Conservation (phyloP, 2,113 vertebrate species). For the Prunella fulvescens region DNA sequence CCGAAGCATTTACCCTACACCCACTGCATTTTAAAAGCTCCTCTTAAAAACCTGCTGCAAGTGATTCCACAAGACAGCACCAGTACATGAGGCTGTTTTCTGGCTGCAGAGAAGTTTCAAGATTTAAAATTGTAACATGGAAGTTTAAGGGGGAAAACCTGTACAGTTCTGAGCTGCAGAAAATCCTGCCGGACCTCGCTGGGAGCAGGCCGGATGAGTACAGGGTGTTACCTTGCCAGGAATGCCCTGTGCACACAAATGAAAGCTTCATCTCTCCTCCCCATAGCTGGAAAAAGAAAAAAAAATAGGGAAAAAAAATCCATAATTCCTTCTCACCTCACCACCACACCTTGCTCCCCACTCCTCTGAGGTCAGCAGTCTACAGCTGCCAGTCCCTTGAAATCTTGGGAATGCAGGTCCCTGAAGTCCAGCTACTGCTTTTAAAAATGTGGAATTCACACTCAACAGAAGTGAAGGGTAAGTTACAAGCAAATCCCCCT, state of each 20-base stretch:
- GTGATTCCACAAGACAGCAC: neutral
- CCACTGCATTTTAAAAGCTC: neutral
- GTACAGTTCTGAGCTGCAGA: neutral
- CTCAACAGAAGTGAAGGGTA: fast-evolving
- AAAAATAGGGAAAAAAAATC: neutral
- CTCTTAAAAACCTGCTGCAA: neutral
- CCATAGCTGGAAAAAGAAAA: fast-evolving
- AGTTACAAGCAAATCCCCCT: neutral
- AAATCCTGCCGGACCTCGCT: neutral
- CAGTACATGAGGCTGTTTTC: neutral
- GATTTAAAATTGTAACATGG: neutral
- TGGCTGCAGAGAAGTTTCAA: neutral
- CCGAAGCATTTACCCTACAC: neutral
- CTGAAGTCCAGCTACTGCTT: neutral
- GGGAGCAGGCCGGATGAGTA: neutral
- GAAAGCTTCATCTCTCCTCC: neutral
- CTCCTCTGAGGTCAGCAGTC: neutral
- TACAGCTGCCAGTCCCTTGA: neutral
- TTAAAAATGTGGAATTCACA: fast-evolving
- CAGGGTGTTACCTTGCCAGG: neutral
- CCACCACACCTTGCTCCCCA: neutral
- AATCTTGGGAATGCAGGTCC: neutral
- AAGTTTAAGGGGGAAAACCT: neutral
- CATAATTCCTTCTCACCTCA: neutral
- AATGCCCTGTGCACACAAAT: neutral